Evolutionary conservation across 1,140 invertebrate genomes (phyloP).

Genomic region (Aphelinus atriplicis): DNA sequence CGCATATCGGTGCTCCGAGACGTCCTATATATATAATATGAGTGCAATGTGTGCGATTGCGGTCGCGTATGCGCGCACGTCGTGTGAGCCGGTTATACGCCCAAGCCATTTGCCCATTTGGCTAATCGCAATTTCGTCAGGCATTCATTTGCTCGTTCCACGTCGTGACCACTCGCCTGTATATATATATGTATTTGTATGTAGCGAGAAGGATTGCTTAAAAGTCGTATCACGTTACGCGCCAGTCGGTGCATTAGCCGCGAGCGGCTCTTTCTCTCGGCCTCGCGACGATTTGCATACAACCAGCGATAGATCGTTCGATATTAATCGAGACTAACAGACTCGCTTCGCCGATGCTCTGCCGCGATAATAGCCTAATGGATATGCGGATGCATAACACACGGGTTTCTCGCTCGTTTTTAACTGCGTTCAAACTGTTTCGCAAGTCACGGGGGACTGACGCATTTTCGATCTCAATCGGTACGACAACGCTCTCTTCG

Average conservation of each 20-base stretch:
- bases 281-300: slow-evolving; percentile 27
- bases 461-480: too few species aligned
- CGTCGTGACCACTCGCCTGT: neutral
- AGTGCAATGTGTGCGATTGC: too few species aligned
- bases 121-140: too few species aligned
- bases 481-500: too few species aligned
- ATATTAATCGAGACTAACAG: slow-evolving; percentile 30
- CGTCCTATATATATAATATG: too few species aligned
- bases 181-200: neutral
- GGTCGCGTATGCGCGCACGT: too few species aligned
- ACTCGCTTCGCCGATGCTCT: slow-evolving; percentile 28
- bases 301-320: slow-evolving; percentile 9
- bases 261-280: neutral
- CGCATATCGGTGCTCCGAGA: too few species aligned
- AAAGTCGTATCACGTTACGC: slow-evolving; percentile 37
- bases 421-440: too few species aligned
- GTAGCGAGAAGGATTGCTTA: slow-evolving; percentile 2
- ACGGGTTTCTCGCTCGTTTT: too few species aligned
- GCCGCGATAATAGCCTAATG: slow-evolving; percentile 26
- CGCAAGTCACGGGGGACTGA: too few species aligned
- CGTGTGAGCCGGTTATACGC: too few species aligned
- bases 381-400: neutral
- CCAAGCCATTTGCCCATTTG: too few species aligned
- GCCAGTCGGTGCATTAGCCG: slow-evolving; percentile 26
- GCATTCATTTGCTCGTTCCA: neutral